Evolutionary conservation across 53 echinoderm and acorn worm genomes (phyloP), one percentile per base, ranked within the genome.

Genomic region (Antedon mediterranea): DNA sequence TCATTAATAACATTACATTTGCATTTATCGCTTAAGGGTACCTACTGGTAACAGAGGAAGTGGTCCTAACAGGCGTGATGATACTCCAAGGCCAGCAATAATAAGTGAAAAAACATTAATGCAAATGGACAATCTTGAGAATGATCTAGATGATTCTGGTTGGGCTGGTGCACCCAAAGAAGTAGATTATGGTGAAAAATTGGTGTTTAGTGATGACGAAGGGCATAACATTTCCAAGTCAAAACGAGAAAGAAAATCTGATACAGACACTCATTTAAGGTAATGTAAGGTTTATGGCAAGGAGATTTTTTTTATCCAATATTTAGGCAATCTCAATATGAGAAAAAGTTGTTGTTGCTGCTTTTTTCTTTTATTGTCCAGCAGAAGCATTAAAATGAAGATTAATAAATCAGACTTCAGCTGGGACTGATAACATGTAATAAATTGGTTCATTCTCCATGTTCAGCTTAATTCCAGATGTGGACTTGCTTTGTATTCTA

Each of bases 131-230:
- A 70, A 72, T 26, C 33, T 94, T 34, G 91, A 88, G 26, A 76
- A 33, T 76, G 76, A 76, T 28, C 33, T 34, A 11, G 76, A 76
- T 76, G 76, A 84, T 20, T 91, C 84, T 14, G 91, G 94, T 28
- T 94, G 94, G 94, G 91, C 94, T 0, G 85, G 87, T 32, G 90
- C 87, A 70, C 91, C 89, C 11, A 89, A 89, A 14, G 94, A 94
- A 76, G 90, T 94, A 73, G 94, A 94, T 75, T 94, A 94, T 83
- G 89, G 91, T 0, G 94, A 91, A 73, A 91, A 91, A 79, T 82
- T 94, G 78, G 94, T 94, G 15, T 94, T 94, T 75, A 94, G 94
- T 72, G 94, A 94, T 73, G 94, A 94, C 34, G 94, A 94, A 76
- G 28, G 34, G 4, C 28, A 32, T 15, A 23, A 7, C 20, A 32